These are phyloP conservation scores for Microcebus lehilahytsara DNA, from an alignment of 2,113 vertebrate species.

Conservation along the genomic window DNA sequence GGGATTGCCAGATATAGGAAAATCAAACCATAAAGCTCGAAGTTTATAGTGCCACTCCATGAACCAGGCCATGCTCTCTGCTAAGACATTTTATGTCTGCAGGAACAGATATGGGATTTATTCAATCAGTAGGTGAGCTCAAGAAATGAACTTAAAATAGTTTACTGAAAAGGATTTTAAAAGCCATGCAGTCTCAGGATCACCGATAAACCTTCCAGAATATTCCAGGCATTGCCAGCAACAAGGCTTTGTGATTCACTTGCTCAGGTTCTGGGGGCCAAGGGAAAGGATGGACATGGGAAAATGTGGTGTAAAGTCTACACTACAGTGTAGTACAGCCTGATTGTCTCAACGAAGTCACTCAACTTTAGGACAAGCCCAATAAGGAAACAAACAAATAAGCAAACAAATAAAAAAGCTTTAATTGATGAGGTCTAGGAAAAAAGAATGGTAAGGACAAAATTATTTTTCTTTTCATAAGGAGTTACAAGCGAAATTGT, in stretches of 20 bases:
- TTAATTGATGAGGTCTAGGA: not conserved
- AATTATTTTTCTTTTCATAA: not conserved
- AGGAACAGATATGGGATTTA: not conserved
- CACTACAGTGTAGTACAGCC: too few species aligned
- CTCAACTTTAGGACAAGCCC: not conserved
- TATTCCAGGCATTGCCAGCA: not conserved
- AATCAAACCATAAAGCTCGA: not conserved
- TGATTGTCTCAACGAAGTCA: not conserved
- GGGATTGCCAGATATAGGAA: not conserved
- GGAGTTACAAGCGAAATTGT: not conserved
- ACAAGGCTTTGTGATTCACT: not conserved
- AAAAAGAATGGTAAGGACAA: not conserved
- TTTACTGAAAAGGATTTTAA: not conserved
- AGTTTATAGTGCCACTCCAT: not conserved
- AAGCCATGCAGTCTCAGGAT: not conserved
- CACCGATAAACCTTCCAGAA: not conserved
- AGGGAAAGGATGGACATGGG: not conserved
- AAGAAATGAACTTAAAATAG: not conserved
- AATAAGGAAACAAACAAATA: not conserved
- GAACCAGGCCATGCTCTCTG: not conserved
- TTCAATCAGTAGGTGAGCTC: not conserved
- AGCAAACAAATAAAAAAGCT: not conserved
- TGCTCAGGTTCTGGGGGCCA: not conserved
- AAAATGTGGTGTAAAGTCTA: rapidly evolving
- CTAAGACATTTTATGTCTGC: not conserved